phyloP scores from a whole-genome alignment of 2,113 vertebrate genomes.

The Pedetes capensis region DNA sequence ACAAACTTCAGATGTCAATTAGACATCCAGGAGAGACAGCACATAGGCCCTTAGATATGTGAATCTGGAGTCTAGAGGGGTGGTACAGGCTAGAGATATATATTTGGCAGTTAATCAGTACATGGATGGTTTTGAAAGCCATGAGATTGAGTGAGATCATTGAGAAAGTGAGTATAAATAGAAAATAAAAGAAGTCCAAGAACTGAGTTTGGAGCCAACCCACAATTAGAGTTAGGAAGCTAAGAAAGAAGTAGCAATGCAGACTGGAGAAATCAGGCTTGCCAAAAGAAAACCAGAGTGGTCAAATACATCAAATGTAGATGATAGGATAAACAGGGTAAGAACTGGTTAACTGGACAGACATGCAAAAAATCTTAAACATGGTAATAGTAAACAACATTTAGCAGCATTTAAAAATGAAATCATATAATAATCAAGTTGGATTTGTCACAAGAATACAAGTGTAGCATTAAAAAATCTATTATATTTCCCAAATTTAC shows the following conservation, averaged over 20 bases:
- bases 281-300: not conserved
- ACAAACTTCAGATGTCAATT: not conserved
- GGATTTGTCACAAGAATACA: not conserved
- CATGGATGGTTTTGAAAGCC: not conserved
- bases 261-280: not conserved
- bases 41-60: too few relatives aligned
- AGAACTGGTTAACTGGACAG: not conserved
- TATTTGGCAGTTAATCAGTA: not conserved
- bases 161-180: not conserved
- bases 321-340: not conserved
- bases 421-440: not conserved
- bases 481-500: not conserved
- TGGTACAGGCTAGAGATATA: not conserved
- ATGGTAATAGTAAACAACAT: not conserved
- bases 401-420: not conserved
- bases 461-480: not conserved
- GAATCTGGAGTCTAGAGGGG: not conserved
- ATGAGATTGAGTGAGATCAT: not conserved
- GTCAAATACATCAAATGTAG: not conserved
- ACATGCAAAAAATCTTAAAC: not conserved
- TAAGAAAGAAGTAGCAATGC: not conserved
- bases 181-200: not conserved
- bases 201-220: not conserved
- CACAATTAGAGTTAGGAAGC: not conserved
- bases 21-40: not conserved